These are phyloP conservation scores for Ornithoptera alexandrae DNA, from an alignment of 2,888 invertebrate genomes.

Conservation along the genomic window DNA sequence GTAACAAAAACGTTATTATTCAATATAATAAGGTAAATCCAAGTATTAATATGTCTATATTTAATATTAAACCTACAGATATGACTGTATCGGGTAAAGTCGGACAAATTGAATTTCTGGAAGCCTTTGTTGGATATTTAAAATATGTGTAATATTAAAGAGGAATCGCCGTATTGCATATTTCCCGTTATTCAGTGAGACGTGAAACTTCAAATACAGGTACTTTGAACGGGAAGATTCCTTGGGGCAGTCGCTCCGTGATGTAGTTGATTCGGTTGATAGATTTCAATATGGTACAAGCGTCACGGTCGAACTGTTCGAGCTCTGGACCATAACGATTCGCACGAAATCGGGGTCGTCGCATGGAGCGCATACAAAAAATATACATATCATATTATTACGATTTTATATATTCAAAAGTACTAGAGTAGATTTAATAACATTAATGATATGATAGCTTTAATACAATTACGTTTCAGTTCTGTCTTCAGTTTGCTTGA, in stretches of 20 bases:
- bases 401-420: not conserved
- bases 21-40: not conserved
- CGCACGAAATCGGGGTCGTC: conserved; percentile 60
- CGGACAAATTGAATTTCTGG: conserved; percentile 25
- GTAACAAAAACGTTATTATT: not conserved
- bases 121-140: conserved; percentile 33
- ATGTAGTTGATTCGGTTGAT: conserved; percentile 59
- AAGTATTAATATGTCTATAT: not conserved
- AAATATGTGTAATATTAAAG: conserved; percentile 45
- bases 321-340: conserved; percentile 57
- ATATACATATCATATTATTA: not conserved
- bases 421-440: not conserved
- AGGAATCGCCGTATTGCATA: conserved; percentile 49
- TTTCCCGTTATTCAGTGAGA: conserved; percentile 57
- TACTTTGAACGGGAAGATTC: conserved; percentile 59
- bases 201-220: conserved; percentile 63
- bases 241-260: conserved; percentile 60
- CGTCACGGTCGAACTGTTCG: conserved; percentile 50
- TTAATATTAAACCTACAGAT: not conserved
- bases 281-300: conserved; percentile 73
- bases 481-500: too few species aligned
- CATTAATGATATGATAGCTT: not conserved
- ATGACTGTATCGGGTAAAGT: not conserved
- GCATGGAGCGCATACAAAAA: conserved; percentile 32
- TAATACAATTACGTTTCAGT: too few species aligned